Evolutionary conservation across 2,797 vertebrate species (phyloP), one percentile per base, ranked within the genome.

Genomic region (Falco rusticolus): DNA sequence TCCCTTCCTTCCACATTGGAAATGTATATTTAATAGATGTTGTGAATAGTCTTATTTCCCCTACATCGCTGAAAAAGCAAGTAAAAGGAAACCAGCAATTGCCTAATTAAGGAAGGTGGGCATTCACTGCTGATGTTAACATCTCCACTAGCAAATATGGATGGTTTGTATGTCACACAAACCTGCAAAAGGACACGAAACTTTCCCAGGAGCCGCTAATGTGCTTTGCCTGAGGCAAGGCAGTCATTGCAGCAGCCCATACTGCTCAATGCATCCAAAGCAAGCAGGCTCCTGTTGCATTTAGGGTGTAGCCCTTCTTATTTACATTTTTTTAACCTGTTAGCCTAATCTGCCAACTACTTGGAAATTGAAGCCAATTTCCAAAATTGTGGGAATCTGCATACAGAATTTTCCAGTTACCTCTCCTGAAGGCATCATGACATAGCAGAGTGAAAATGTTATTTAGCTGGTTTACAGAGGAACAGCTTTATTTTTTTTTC

Each of bases 341-440:
- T 43, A 53, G 24, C 48, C 37, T 63, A 13, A 21, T 53, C 48
- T 53, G 24, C 37, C 24, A 41, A 17, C 17, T 41, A 77, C 37
- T 53, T 51, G 47, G 75, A 77, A 63, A 53, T 6, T 25, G 16
- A 61, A 76, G 29, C 45, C 16, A 45, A 45, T 64, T 89, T 64
- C 56, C 56, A 28, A 59, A 21, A 34, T 16, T 21, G 12, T 0
- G 1, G 45, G 47, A 48, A 56, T 61, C 18, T 1, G 1, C 5
- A 2, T 19, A 31, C 1, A 6, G 22, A 47, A 41, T 80, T 88
- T 83, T 76, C 56, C 19, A 41, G 13, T 92, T 92, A 86, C 80
- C 41, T 77, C 24, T 90, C 43, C 24, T 61, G 47, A 88, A 50
- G 26, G 43, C 66, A 10, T 41, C n/a, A 33, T 51, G 28, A 64